phyloP scores from a whole-genome alignment of 2,888 invertebrate species.

The Marronus borbonicus region DNA sequence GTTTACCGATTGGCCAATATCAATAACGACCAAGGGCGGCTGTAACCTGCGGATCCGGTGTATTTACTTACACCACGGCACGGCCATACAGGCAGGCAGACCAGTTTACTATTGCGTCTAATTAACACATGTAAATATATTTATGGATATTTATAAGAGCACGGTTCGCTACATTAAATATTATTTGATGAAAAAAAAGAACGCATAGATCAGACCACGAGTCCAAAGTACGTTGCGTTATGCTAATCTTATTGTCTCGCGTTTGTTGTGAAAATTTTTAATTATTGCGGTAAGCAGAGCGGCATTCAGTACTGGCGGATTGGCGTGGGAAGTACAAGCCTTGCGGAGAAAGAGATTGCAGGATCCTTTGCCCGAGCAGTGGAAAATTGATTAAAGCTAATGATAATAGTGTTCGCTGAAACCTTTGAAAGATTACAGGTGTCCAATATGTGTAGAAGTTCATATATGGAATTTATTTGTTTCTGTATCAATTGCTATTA shows the following conservation, averaged over 20 bases:
- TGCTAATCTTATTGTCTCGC: conserved; percentile 41
- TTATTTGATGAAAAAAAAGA: conserved; percentile 41
- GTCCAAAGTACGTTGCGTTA: conserved; percentile 52
- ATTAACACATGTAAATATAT: conserved; percentile 28
- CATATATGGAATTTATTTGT: no score
- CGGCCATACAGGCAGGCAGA: neutral
- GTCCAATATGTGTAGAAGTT: no score
- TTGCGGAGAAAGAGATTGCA: neutral
- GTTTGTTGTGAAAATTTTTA: conserved; percentile 38
- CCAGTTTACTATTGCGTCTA: conserved; percentile 11
- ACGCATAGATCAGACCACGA: conserved; percentile 51
- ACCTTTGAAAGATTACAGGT: no score
- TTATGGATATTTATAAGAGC: conserved; percentile 34
- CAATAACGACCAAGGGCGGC: neutral
- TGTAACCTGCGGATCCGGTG: conserved; percentile 1
- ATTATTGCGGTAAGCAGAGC: conserved; percentile 22
- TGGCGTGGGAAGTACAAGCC: neutral
- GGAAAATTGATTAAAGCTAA: no score
- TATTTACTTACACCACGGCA: conserved; percentile 3
- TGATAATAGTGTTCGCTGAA: no score
- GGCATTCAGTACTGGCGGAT: neutral
- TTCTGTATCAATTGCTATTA: no score
- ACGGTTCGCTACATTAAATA: conserved; percentile 38
- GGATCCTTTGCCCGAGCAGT: no score
- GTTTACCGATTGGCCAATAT: neutral